Evolutionary conservation across 2,888 invertebrate genomes (phyloP), one percentile per base, ranked within the genome.

Genomic region (Drosophila silvestris): DNA sequence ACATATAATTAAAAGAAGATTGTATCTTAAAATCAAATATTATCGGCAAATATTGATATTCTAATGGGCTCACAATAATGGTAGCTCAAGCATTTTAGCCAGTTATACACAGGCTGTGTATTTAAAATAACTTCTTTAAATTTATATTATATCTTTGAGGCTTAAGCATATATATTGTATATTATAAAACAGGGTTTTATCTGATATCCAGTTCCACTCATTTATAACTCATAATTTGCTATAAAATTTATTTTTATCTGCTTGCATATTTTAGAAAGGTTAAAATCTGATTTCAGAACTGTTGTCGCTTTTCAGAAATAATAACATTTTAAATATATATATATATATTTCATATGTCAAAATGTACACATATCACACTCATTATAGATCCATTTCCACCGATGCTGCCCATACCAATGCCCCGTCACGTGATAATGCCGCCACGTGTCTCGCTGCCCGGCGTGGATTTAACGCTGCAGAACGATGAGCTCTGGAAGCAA

Each of bases 401-500:
- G 16, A 89, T 93, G 82, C 66, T 93, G 67, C 92, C 93, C 54
- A 90, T 92, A 10, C 90, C 91, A 19, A 91, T 93, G 78, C 91
- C 92, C 51, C 89, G 91, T 16, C 93, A 92, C 70, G 89, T 92
- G 58, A 90, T 92, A 70, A 83, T 93, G 79, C 92, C 93, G 66
- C 91, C 92, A 50, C 91, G 92, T 56, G 91, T 91, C 63, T 82
- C 87, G 16, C 70, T 93, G 71, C 91, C 92, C 16, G 92, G 92
- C 67, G 92, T 92, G 41, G 91, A 95, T 70, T 95, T 95, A 37
- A 94, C 94, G 6, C 93, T 97, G 30, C 95, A 95, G 70, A 96
- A 96, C 91, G 94, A 94, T 12, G 95, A 95, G 61, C 94, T 96
- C 26, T 97, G 97, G 97, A 93, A 95, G 74, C 94, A 96, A 74